Evolutionary conservation across 2,797 vertebrate genomes (phyloP).

Genomic region (Clarias laeviceps): DNA sequence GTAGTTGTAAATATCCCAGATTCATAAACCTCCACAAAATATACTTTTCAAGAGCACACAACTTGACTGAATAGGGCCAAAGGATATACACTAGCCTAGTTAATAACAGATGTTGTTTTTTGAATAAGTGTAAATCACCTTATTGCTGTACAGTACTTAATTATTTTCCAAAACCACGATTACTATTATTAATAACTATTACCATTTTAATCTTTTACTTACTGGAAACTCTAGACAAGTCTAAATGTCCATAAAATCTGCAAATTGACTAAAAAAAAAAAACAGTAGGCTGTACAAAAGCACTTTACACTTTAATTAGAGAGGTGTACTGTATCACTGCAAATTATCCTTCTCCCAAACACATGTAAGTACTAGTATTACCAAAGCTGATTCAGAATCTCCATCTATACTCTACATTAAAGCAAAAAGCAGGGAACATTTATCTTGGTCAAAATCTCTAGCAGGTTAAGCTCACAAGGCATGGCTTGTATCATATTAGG

Average conservation of each 20-base stretch:
- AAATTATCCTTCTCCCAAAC: neutral
- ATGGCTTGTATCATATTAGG: conserved; percentile 53
- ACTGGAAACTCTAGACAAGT: neutral
- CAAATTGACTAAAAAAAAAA: neutral
- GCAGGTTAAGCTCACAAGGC: conserved; percentile 34
- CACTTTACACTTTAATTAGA: neutral
- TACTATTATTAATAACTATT: neutral
- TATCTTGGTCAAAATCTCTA: conserved; percentile 19
- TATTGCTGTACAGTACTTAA: neutral
- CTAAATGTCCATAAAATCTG: neutral
- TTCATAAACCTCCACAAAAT: neutral
- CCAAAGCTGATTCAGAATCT: neutral
- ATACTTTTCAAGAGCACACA: neutral
- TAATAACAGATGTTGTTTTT: neutral
- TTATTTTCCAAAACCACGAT: neutral
- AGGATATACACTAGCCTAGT: neutral
- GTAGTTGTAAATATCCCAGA: neutral
- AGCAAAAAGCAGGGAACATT: conserved; percentile 11
- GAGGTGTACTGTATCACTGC: neutral
- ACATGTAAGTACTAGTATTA: neutral
- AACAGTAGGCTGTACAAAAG: neutral
- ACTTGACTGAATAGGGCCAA: neutral
- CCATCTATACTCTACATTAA: conserved; percentile 9
- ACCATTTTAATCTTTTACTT: neutral
- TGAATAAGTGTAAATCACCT: neutral